Conservation (phyloP, 2,797 vertebrate species). For the Siniperca scherzeri region DNA sequence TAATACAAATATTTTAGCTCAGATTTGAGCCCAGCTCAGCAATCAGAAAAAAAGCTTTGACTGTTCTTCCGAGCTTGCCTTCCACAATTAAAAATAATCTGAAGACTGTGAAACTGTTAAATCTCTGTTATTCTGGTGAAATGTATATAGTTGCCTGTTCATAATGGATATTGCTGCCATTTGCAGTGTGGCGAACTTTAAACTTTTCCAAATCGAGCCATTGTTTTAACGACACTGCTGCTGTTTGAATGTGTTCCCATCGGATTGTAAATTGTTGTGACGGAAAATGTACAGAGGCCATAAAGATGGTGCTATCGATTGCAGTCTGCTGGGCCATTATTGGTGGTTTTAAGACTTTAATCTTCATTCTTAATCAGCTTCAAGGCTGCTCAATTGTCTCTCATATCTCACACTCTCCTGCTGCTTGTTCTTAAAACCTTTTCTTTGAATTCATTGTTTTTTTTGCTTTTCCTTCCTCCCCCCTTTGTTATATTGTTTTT, state of each 20-base stretch:
- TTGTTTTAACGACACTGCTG: neutral
- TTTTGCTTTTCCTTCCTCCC: neutral
- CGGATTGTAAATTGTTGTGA: constrained; percentile 16
- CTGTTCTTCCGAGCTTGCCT: neutral
- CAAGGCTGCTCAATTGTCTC: neutral
- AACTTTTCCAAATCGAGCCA: neutral
- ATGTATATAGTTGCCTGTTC: neutral
- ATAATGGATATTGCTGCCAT: neutral
- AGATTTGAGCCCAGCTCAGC: neutral
- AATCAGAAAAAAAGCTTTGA: neutral
- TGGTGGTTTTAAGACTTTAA: constrained; percentile 14
- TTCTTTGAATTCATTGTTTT: neutral
- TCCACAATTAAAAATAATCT: neutral
- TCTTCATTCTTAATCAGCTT: neutral
- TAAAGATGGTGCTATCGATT: constrained; percentile 15
- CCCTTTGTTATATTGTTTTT: neutral
- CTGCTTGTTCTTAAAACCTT: neutral
- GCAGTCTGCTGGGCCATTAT: constrained; percentile 1
- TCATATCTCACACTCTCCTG: neutral
- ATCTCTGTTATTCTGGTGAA: neutral
- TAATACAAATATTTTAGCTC: neutral
- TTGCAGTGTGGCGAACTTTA: constrained; percentile 12
- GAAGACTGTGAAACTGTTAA: neutral
- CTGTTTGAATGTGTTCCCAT: constrained; percentile 2
- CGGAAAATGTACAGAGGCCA: constrained; percentile 1